Percentiles rank a stretch among this genome's conserved stretches.
Evolutionary conservation across 1,140 invertebrate genomes (phyloP).

Genomic region (Orchesella cincta): DNA sequence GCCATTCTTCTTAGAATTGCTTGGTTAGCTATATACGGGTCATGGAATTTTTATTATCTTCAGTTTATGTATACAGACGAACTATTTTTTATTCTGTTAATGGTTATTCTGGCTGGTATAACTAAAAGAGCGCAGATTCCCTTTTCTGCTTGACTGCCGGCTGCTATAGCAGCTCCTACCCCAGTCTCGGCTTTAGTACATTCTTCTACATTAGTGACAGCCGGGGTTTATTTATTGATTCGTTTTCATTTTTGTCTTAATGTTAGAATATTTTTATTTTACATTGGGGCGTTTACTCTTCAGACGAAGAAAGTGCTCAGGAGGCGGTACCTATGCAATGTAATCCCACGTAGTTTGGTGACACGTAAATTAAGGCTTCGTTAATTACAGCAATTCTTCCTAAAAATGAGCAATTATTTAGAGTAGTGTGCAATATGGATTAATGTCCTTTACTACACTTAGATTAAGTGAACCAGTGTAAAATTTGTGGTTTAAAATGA

Average conservation of each 20-base stretch:
- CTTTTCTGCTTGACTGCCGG: constrained; percentile 70
- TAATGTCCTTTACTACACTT: too few relatives aligned
- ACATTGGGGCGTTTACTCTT: constrained; percentile 59
- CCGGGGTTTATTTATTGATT: constrained; percentile 71
- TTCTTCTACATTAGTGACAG: constrained; percentile 73
- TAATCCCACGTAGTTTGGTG: constrained; percentile 36
- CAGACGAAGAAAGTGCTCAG: constrained; percentile 38
- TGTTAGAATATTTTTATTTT: constrained; percentile 57
- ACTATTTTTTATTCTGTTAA: constrained; percentile 57
- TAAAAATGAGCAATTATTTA: too few relatives aligned
- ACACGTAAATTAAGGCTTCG: too few relatives aligned
- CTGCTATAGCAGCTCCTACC: constrained; percentile 69
- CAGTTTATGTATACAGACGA: constrained; percentile 37
- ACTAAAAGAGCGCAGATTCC: constrained; percentile 75
- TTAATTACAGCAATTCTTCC: too few relatives aligned
- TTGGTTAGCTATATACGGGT: constrained; percentile 61
- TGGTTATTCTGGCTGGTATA: constrained; percentile 62
- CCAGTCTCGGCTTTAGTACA: constrained; percentile 72
- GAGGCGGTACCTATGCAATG: constrained; percentile 32
- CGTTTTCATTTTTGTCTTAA: constrained; percentile 58
- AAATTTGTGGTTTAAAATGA: too few relatives aligned
- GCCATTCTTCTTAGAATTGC: constrained; percentile 62
- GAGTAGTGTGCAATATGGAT: too few relatives aligned
- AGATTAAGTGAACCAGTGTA: too few relatives aligned
- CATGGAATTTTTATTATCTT: constrained; percentile 59